Evolutionary conservation across 2,888 invertebrate species (phyloP).

Genomic region (Cephus sareptanus): DNA sequence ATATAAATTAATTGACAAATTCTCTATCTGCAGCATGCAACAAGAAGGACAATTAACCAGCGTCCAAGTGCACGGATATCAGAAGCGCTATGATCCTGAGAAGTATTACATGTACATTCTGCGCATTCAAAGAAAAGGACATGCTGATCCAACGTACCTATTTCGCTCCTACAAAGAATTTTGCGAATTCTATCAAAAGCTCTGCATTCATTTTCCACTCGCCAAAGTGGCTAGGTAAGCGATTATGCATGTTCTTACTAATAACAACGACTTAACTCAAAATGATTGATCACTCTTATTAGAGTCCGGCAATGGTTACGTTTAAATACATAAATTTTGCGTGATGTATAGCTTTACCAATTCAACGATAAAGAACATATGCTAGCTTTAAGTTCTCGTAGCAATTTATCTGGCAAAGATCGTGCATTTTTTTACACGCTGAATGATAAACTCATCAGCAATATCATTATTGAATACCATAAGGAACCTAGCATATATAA

Average conservation of each 20-base stretch:
- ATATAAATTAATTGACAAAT: constrained; percentile 1
- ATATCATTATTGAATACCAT: background rate
- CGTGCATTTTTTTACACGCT: background rate
- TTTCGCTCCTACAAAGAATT: constrained; percentile 97
- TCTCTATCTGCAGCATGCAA: constrained; percentile 73
- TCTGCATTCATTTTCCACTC: constrained; percentile 91
- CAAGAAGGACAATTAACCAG: constrained; percentile 89
- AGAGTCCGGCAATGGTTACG: background rate
- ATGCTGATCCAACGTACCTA: constrained; percentile 87
- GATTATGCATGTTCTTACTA: background rate
- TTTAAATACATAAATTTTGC: background rate
- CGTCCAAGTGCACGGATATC: constrained; percentile 88
- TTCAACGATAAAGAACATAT: background rate
- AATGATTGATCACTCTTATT: background rate
- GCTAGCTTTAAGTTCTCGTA: background rate
- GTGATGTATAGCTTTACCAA: background rate
- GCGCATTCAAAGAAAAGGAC: constrained; percentile 84
- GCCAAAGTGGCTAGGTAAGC: constrained; percentile 89
- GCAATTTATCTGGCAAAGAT: background rate
- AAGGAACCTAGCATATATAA: background rate
- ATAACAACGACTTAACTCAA: no score
- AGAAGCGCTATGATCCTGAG: constrained; percentile 96
- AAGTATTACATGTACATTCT: constrained; percentile 96
- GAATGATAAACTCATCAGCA: background rate
- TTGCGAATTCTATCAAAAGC: constrained; percentile 94